Base-by-base conservation (phyloP, 2,888 invertebrate genomes). In the Fabriciana adippe region DNA sequence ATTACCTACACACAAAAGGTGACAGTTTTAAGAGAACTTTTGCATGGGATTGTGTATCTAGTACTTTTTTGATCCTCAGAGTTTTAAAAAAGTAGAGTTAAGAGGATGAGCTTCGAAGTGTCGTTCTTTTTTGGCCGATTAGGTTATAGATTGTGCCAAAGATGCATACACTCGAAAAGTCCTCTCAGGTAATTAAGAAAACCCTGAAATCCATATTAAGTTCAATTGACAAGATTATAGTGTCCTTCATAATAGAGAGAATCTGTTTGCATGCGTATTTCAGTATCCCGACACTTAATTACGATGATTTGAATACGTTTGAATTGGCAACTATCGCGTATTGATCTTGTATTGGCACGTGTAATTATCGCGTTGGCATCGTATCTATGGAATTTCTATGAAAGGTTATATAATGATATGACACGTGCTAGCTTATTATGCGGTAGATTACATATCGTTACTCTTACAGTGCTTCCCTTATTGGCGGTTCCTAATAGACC, bases 361-460 rank as follows among this genome's bases (percentile, higher is more conserved):
- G 26, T 57, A 47, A 57, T 57, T 26, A 57, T 47, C 1, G 14
- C 45, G 8, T 57, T 57, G 57, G 57, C 57, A 47, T n/a, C 26
- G n/a, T 26, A 26, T 11, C 35, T 8, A 47, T 26, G n/a, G 18
- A 47, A 15, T 47, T 47, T 47, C 15, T 57, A 26, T 15, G 57
- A 21, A 57, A 57, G 26, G 11, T 57, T 57, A 8, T 8, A 45
- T 8, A 15, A 54, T 6, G 14, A 11, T n/a, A 54, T 6, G 31
- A 18, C 31, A 15, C 11, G 18, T 54, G 31, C 3, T 54, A n/a
- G 15, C 47, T 47, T 2, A 8, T 57, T 47, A 26, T 18, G 8
- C 8, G 3, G 51, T 53, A 50, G 14, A 18, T 41, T 18, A 16
- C 35, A 41, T 41, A 41, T 26, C 26, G 26, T 4, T 11, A 1